Percentiles rank a stretch among this genome's conserved stretches.
These are phyloP conservation scores for Brachypodius melanocephalos DNA, from an alignment of 2,113 vertebrate species.

Conservation along the genomic window DNA sequence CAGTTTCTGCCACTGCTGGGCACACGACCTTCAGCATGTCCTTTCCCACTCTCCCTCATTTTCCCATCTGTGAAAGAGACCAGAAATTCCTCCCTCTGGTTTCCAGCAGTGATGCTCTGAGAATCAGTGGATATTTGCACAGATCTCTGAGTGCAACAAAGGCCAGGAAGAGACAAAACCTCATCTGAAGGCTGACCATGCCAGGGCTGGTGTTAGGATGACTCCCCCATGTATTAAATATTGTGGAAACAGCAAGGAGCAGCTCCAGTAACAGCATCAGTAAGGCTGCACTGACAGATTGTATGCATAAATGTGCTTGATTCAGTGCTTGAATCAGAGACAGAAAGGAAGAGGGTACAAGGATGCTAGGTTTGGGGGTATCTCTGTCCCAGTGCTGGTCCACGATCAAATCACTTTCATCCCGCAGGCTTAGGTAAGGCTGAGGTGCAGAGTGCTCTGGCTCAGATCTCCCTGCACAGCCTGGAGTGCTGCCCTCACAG, in stretches of 20 bases:
- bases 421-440: not conserved
- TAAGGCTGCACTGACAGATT: not conserved
- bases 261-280: not conserved
- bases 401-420: not conserved
- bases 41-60: not conserved
- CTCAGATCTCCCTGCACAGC: not conserved
- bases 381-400: not conserved
- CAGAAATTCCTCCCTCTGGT: not conserved
- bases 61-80: not conserved
- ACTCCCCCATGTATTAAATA: not conserved
- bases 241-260: not conserved
- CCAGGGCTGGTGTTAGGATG: not conserved
- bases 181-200: not conserved
- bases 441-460: not conserved
- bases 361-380: not conserved
- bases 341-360: not conserved
- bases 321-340: not conserved
- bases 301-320: not conserved
- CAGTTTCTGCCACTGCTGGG: not conserved
- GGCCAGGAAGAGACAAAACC: not conserved
- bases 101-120: not conserved
- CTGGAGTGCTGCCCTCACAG: not conserved
- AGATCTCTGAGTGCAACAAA: not conserved
- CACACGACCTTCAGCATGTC: not conserved
- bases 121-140: not conserved